Base-by-base conservation (phyloP, 2,113 vertebrate species). In the Cottus gobio region DNA sequence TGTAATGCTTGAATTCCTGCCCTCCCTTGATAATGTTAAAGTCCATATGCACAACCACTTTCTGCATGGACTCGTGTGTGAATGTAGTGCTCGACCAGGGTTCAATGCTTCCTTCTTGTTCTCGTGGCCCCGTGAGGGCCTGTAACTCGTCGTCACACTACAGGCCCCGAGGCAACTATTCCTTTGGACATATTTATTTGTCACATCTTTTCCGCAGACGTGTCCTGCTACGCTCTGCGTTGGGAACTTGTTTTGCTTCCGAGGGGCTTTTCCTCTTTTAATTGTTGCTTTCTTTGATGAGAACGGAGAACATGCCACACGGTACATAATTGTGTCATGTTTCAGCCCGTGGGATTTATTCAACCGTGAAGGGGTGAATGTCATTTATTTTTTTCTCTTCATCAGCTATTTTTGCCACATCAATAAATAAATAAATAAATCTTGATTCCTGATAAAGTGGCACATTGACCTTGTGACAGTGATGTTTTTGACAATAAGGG, bases 1-100 rank as follows among this genome's bases (percentile, higher is more conserved):
- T 66, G 36, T 77, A 86, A 85, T 66, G 60, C 69, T 56, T 37
- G 71, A 82, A 69, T 68, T 76, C 39, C 39, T 79, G 20, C 75
- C 74, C 67, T 64, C 61, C 30, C 34, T 54, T 57, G 24, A 80
- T 61, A 79, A 63, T 3, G 5, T 52, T 54, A 11, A 16, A 46
- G 37, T 71, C 74, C 46, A 69, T 71, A 72, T 62, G 10, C 31
- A 52, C n/a, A 52, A 54, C 34, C 37, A 22, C 57, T 56, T 71
- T 64, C 57, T 78, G 42, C 39, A 72, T 64, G 20, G 68, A 75
- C 39, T 36, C 42, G 10, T 24, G 5, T 54, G 48, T 34, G 52
- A 39, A 71, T 67, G 10, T 20, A 36, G 13, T n/a, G 22, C 34
- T 77, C 48, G 24, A 11, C 31, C 26, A 11, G 26, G 68, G 46